Evolutionary conservation across 2,113 vertebrate species (phyloP).

Genomic region (Gobio gobio): DNA sequence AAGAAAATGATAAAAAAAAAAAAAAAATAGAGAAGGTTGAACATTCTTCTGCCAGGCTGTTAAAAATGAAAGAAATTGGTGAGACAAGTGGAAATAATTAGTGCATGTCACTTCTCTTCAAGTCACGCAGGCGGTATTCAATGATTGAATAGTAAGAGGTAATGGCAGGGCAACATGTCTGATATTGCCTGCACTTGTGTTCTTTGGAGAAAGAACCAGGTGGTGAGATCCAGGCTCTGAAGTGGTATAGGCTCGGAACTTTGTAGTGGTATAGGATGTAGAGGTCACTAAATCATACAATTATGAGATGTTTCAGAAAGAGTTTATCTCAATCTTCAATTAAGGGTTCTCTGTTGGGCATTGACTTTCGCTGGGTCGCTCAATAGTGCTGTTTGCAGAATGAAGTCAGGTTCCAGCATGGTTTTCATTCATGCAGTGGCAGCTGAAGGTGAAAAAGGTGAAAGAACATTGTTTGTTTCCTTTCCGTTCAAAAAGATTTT

Average conservation of each 20-base stretch:
- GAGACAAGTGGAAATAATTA: not conserved
- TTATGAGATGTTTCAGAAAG: not conserved
- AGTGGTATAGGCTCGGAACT: too few species aligned
- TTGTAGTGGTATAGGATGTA: not conserved
- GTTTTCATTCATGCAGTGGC: constrained; percentile 8
- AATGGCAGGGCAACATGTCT: not conserved
- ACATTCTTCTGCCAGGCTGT: not conserved
- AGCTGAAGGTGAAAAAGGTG: constrained; percentile 9
- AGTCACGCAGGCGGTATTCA: not conserved
- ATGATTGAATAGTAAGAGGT: constrained; percentile 1
- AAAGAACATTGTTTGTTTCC: not conserved
- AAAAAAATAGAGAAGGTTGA: not conserved
- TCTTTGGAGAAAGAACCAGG: not conserved
- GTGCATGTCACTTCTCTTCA: not conserved
- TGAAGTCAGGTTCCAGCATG: not conserved
- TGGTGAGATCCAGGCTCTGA: not conserved
- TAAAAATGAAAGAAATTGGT: constrained; percentile 4
- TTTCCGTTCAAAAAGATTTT: not conserved
- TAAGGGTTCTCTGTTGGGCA: not conserved
- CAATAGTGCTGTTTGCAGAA: not conserved
- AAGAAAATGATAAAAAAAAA: not conserved
- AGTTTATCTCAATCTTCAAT: constrained; percentile 16
- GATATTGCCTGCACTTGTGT: not conserved
- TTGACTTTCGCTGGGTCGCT: not conserved
- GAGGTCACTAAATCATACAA: constrained; percentile 3